phyloP scores from a whole-genome alignment of 2,888 invertebrate genomes.

The Linnaemya tessellans region DNA sequence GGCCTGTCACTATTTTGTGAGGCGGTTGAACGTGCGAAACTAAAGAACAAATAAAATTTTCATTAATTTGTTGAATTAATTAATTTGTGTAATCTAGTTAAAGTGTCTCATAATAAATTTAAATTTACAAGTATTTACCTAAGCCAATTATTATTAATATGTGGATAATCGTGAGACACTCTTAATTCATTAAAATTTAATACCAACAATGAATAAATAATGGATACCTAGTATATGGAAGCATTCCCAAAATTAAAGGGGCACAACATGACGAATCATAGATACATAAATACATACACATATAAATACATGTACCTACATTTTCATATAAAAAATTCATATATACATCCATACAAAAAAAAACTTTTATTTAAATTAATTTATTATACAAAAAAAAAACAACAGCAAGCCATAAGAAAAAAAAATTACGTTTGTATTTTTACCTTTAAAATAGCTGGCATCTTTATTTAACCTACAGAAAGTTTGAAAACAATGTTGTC shows the following conservation, averaged over 20 bases:
- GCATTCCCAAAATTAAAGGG: constrained; percentile 61
- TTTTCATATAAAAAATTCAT: background rate
- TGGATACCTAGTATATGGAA: background rate
- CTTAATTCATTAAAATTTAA: constrained; percentile 25
- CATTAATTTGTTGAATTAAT: background rate
- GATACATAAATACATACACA: background rate
- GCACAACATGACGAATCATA: constrained; percentile 73
- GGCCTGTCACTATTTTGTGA: background rate
- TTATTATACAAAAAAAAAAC: constrained; percentile 51
- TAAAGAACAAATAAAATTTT: background rate
- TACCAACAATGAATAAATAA: background rate
- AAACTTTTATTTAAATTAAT: constrained; percentile 35
- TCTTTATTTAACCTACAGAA: constrained; percentile 78
- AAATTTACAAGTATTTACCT: background rate
- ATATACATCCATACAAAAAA: background rate
- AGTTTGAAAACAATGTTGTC: constrained; percentile 82
- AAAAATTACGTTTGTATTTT: constrained; percentile 35
- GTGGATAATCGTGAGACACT: constrained; percentile 1
- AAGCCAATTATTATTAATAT: background rate
- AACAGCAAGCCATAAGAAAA: constrained; percentile 4
- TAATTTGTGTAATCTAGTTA: background rate
- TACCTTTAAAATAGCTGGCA: constrained; percentile 71
- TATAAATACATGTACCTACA: background rate
- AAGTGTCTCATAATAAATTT: constrained; percentile 1
- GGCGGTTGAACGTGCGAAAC: background rate